Evolutionary conservation across 2,113 vertebrate genomes (phyloP).

Genomic region (Phoenicopterus ruber): DNA sequence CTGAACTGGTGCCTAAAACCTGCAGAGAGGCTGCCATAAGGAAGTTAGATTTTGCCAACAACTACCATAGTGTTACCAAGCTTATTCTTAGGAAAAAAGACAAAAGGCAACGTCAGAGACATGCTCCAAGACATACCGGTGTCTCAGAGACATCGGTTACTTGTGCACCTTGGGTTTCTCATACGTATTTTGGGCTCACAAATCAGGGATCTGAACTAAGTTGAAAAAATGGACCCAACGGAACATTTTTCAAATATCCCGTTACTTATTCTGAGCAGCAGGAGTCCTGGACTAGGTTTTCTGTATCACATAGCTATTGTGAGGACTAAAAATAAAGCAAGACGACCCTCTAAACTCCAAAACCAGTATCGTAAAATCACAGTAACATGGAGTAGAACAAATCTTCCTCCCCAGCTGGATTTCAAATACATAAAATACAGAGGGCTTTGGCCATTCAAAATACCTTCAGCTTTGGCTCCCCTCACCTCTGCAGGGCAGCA

Average conservation of each 20-base stretch:
- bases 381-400: not conserved
- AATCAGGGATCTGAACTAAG: not conserved
- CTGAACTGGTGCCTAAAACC: not conserved
- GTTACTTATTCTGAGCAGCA: not conserved
- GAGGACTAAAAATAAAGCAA: not conserved
- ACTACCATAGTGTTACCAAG: accelerated
- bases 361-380: not conserved
- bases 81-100: not conserved
- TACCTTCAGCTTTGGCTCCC: not conserved
- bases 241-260: not conserved
- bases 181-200: not conserved
- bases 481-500: not conserved
- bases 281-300: not conserved
- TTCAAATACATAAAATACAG: not conserved
- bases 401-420: not conserved
- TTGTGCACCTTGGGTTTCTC: not conserved
- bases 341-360: not conserved
- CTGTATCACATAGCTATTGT: not conserved
- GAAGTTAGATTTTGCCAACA: not conserved
- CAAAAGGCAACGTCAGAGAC: not conserved
- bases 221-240: not conserved
- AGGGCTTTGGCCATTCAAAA: not conserved
- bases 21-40: not conserved
- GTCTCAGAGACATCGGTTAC: not conserved
- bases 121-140: not conserved